Conservation (phyloP, 2,797 vertebrate species). For the Amblyopsis hoosieri region DNA sequence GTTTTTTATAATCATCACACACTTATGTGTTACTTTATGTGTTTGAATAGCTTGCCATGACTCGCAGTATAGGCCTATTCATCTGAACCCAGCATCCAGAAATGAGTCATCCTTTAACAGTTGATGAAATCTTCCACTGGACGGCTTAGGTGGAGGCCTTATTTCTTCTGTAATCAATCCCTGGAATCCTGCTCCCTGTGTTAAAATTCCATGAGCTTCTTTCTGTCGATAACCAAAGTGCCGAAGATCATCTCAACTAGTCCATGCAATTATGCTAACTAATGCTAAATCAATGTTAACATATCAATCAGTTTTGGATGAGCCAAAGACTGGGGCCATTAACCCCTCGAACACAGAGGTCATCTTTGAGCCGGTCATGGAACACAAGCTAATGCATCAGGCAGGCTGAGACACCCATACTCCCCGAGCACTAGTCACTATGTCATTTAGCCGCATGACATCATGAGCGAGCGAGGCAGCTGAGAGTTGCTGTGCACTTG, state of each 20-base stretch:
- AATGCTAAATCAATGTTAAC: constrained; percentile 60
- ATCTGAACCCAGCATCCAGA: constrained; percentile 19
- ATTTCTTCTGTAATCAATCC: constrained; percentile 10
- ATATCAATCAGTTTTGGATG: constrained; percentile 52
- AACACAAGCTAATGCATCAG: constrained; percentile 25
- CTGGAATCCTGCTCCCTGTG: neutral
- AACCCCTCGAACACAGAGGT: constrained; percentile 42
- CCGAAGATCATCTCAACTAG: constrained; percentile 30
- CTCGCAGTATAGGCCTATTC: constrained; percentile 8
- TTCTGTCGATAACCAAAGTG: constrained; percentile 24
- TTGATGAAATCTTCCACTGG: constrained; percentile 18
- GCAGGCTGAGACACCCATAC: constrained; percentile 1
- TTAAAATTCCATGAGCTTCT: constrained; percentile 29
- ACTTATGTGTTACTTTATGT: constrained; percentile 20
- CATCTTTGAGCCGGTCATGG: constrained; percentile 31
- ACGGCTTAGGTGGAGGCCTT: neutral
- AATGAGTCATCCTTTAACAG: constrained; percentile 15
- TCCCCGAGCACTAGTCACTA: constrained; percentile 17
- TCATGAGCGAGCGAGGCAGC: constrained; percentile 31
- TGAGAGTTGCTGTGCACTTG: constrained; percentile 25
- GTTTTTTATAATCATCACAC: no score
- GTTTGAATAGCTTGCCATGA: constrained; percentile 28
- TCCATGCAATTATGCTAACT: constrained; percentile 47
- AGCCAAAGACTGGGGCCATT: constrained; percentile 35
- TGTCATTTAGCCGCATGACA: constrained; percentile 34